phyloP scores from a whole-genome alignment of 1,140 invertebrate genomes.

The Wiebesia pumilae region DNA sequence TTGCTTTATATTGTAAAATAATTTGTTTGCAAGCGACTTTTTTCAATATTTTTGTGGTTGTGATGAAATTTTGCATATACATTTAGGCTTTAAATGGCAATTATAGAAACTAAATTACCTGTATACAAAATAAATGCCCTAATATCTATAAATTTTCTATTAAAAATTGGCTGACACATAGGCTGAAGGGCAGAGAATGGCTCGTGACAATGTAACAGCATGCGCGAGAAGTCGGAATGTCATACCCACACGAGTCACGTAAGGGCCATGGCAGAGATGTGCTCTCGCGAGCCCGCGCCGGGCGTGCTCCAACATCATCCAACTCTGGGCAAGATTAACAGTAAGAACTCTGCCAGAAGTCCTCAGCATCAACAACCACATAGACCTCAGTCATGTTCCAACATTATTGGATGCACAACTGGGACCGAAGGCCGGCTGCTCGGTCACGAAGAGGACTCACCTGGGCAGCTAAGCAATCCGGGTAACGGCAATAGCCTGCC shows the following conservation, averaged over 20 bases:
- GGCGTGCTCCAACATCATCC: conserved; percentile 67
- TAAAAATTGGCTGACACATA: conserved; percentile 9
- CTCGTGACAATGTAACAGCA: conserved; percentile 67
- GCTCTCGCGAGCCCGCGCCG: conserved; percentile 73
- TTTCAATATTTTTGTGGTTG: too few species aligned
- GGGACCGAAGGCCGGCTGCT: background rate
- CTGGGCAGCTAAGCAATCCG: background rate
- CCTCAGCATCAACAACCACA: conserved; percentile 55
- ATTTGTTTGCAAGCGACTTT: too few species aligned
- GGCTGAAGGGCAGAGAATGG: conserved; percentile 71
- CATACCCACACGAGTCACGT: conserved; percentile 71
- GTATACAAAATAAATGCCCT: too few species aligned
- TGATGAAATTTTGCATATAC: too few species aligned
- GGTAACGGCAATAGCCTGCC: conserved; percentile 62
- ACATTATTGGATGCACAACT: background rate
- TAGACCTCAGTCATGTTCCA: background rate
- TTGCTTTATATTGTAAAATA: too few species aligned
- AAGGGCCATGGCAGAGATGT: conserved; percentile 74
- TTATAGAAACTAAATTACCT: too few species aligned
- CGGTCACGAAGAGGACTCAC: background rate
- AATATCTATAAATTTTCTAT: background rate
- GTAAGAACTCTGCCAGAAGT: conserved; percentile 69
- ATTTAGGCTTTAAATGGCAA: too few species aligned
- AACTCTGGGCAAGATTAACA: conserved; percentile 71
- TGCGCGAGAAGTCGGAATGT: conserved; percentile 75